Evolutionary conservation across 2,797 vertebrate species (phyloP).

Genomic region (Pseudocheirus occidentalis): DNA sequence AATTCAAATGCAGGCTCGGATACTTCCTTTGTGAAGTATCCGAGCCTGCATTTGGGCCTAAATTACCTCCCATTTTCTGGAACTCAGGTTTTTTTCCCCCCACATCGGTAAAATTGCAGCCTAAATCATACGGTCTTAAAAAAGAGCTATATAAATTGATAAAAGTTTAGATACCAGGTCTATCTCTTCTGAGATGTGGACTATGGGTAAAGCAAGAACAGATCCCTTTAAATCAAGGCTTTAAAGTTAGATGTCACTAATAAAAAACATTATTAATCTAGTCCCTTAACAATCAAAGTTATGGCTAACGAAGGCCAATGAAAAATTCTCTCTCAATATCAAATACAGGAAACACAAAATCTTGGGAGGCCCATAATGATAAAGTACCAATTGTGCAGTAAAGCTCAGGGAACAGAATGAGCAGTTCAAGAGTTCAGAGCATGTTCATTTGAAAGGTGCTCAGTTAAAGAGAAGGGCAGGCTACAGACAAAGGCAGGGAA

Average conservation of each 20-base stretch:
- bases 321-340: conserved; percentile 85
- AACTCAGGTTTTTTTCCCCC: not conserved
- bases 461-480: conserved; percentile 84
- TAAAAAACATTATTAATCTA: conserved; percentile 84
- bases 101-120: not conserved
- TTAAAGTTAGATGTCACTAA: conserved; percentile 78
- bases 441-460: conserved; percentile 83
- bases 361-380: conserved; percentile 85
- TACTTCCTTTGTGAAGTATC: not conserved
- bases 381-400: conserved; percentile 84
- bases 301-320: conserved; percentile 85
- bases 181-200: not conserved
- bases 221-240: conserved; percentile 81
- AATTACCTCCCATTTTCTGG: not conserved
- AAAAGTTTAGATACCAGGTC: not conserved
- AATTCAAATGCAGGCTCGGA: not conserved
- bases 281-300: conserved; percentile 87
- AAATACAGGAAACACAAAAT: conserved; percentile 81
- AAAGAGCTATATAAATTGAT: not conserved
- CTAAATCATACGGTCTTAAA: not conserved
- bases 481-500: conserved; percentile 85
- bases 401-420: conserved; percentile 80
- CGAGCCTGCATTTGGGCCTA: not conserved
- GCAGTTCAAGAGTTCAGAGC: conserved; percentile 87
- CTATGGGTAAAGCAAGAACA: conserved; percentile 56